Conservation (phyloP, 2,113 vertebrate genomes). For the Phocoena phocoena region DNA sequence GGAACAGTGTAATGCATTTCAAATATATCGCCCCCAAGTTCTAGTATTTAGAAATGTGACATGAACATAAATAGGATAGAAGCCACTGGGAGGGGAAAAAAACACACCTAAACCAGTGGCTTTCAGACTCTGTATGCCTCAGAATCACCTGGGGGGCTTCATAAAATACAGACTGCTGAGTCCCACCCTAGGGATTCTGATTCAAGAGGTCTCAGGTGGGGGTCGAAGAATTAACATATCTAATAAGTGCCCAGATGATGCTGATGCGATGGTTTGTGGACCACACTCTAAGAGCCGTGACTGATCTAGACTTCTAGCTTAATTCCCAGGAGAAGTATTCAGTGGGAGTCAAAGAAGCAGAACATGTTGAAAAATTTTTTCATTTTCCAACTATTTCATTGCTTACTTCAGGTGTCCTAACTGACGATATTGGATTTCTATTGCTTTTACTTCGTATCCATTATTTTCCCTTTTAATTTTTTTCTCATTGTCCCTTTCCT, state of each 20-base stretch:
- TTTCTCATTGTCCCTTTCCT: too few species aligned
- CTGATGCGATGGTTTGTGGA: background rate
- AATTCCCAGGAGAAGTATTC: background rate
- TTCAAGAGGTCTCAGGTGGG: background rate
- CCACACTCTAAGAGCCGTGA: background rate
- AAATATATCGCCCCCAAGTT: background rate
- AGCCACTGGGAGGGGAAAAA: background rate
- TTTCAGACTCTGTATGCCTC: background rate
- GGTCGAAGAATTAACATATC: background rate
- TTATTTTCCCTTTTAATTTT: too few species aligned
- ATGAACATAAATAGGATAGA: constrained; percentile 14
- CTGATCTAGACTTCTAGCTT: background rate
- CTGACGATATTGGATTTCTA: too few species aligned
- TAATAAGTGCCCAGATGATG: background rate
- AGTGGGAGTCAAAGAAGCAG: background rate
- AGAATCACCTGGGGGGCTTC: background rate
- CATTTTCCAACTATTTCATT: too few species aligned
- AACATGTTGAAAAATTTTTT: too few species aligned
- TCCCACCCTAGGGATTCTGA: background rate
- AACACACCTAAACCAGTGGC: background rate
- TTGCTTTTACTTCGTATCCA: too few species aligned
- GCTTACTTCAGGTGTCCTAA: too few species aligned
- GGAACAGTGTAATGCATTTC: background rate
- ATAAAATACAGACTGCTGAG: background rate
- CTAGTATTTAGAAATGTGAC: constrained; percentile 45